Percentiles rank a stretch among this genome's conserved stretches.
Evolutionary conservation across 2,113 vertebrate species (phyloP).

Genomic region (Vulpes ferrilata): DNA sequence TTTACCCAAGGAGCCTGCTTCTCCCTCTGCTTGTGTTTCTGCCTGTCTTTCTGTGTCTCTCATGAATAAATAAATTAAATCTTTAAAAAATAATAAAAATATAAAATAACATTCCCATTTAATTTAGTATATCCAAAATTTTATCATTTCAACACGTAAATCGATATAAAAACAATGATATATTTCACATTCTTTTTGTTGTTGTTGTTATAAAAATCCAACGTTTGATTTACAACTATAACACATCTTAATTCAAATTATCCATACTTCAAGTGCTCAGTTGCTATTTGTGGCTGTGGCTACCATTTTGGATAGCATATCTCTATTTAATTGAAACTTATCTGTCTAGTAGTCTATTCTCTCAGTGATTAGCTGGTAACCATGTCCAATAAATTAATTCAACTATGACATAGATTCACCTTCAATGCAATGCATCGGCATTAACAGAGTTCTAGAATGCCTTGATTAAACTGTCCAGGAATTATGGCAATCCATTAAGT

Average conservation of each 20-base stretch:
- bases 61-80: too few species aligned
- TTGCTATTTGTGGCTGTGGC: background rate
- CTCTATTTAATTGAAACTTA: background rate
- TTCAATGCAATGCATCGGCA: background rate
- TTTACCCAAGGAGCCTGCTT: too few species aligned
- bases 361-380: background rate
- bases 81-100: too few species aligned
- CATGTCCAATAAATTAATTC: background rate
- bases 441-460: background rate
- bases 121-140: background rate
- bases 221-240: background rate
- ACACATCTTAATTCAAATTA: background rate
- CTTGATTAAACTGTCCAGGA: conserved; percentile 4
- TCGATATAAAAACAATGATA: background rate
- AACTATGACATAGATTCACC: background rate
- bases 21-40: too few species aligned
- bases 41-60: too few species aligned
- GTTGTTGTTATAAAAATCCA: conserved; percentile 1
- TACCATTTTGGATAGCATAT: background rate
- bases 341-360: background rate
- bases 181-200: background rate
- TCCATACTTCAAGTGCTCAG: background rate
- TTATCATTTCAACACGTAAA: background rate
- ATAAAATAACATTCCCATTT: background rate
- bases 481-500: background rate